Evolutionary conservation across 2,797 vertebrate species (phyloP).

Genomic region (Trachurus trachurus): DNA sequence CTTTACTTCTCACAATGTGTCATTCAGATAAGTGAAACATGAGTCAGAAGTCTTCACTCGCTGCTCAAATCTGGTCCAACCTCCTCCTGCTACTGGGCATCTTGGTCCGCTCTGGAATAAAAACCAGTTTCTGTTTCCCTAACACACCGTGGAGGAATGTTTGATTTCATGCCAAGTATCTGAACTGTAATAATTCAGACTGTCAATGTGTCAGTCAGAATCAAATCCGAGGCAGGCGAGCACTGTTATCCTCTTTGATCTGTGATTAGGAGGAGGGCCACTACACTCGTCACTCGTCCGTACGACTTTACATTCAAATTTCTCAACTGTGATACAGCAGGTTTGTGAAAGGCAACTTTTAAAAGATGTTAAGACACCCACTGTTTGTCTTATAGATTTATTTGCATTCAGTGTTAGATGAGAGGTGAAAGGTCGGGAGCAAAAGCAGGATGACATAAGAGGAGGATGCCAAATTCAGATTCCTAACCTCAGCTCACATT

Average conservation of each 20-base stretch:
- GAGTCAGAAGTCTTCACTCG: conserved; percentile 49
- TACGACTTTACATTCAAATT: background rate
- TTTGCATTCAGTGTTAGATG: background rate
- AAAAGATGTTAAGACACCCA: background rate
- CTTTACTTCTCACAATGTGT: conserved; percentile 61
- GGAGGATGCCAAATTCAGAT: background rate
- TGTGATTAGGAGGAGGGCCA: background rate
- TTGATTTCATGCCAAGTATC: conserved; percentile 18
- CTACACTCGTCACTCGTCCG: background rate
- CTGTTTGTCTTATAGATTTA: background rate
- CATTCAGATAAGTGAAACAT: conserved; percentile 67
- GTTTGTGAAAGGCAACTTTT: background rate
- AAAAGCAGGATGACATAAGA: background rate
- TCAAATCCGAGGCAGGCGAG: conserved; percentile 9
- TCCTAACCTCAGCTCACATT: too few relatives aligned
- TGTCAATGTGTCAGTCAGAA: conserved; percentile 25
- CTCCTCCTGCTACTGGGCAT: conserved; percentile 4
- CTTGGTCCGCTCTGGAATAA: background rate
- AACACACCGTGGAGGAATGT: conserved; percentile 28
- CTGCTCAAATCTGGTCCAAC: conserved; percentile 31
- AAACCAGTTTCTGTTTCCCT: conserved; percentile 5
- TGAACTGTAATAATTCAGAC: conserved; percentile 22
- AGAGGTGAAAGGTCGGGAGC: conserved; percentile 3
- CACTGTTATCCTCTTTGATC: conserved; percentile 16
- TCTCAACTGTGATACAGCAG: background rate